These are phyloP conservation scores for Luffia ferchaultella DNA, from an alignment of 2,888 invertebrate species.

Conservation along the genomic window DNA sequence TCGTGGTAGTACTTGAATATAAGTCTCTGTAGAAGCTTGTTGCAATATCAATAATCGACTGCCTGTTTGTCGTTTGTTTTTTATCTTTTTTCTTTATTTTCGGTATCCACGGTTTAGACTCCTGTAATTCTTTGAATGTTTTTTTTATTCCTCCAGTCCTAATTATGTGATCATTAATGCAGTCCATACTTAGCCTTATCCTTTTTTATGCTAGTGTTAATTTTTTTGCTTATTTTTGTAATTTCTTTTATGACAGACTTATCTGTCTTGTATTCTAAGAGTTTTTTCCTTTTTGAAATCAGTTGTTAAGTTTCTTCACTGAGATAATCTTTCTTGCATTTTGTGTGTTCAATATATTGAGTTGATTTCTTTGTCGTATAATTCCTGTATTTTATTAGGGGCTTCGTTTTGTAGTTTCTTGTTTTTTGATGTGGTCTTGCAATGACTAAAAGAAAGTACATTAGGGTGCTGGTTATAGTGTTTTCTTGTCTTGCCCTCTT, in stretches of 20 bases:
- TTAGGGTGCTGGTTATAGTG: not conserved
- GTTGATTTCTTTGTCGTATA: not conserved
- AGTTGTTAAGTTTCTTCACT: not conserved
- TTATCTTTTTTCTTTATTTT: not conserved
- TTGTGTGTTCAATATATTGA: not conserved
- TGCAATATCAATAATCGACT: too few relatives aligned
- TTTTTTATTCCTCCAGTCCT: not conserved
- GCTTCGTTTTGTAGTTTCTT: not conserved
- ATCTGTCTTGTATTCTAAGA: not conserved
- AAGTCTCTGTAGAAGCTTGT: too few relatives aligned
- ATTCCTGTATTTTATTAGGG: not conserved
- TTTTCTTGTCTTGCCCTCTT: not conserved
- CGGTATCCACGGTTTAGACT: not conserved
- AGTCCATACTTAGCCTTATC: not conserved
- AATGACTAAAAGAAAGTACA: not conserved
- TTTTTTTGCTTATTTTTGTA: not conserved
- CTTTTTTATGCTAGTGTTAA: not conserved
- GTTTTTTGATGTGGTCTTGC: not conserved
- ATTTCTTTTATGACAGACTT: not conserved
- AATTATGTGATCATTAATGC: not conserved
- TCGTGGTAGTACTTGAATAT: too few relatives aligned
- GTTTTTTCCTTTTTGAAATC: not conserved
- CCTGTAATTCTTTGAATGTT: not conserved
- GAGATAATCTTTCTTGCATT: not conserved
- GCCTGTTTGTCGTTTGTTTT: not conserved